Conservation (phyloP, 2,113 vertebrate species). For the Rhadina sibilatrix region DNA sequence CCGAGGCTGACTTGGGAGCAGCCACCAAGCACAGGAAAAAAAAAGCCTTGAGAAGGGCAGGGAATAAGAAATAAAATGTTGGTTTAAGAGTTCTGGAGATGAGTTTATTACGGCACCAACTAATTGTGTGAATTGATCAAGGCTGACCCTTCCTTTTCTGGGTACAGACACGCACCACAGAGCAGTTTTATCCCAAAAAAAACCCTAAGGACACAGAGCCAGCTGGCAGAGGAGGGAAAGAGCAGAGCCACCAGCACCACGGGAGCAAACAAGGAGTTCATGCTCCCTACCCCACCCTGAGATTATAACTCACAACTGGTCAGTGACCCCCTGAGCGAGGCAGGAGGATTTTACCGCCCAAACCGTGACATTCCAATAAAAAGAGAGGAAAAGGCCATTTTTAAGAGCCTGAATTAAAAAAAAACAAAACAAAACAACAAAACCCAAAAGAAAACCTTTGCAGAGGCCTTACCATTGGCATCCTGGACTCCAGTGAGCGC, state of each 20-base stretch:
- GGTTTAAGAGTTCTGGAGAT: not conserved
- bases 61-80: not conserved
- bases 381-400: not conserved
- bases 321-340: not conserved
- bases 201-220: not conserved
- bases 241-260: not conserved
- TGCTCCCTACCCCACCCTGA: too few species aligned
- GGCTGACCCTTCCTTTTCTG: not conserved
- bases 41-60: not conserved
- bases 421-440: not conserved
- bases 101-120: not conserved
- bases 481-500: slow-evolving; percentile 94
- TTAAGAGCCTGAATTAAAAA: not conserved
- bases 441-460: not conserved
- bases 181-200: not conserved
- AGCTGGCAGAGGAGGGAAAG: not conserved
- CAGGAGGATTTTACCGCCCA: not conserved
- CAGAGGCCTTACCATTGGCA: slow-evolving; percentile 79
- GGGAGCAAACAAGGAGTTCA: not conserved
- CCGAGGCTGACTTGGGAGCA: not conserved
- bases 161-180: accelerated
- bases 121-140: not conserved
- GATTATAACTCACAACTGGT: not conserved
- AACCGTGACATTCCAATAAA: accelerated
- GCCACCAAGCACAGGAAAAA: not conserved